Percentiles rank a stretch among this genome's conserved stretches.
Conservation (phyloP, 1,140 invertebrate genomes). For the Leptonema lineaticorne region DNA sequence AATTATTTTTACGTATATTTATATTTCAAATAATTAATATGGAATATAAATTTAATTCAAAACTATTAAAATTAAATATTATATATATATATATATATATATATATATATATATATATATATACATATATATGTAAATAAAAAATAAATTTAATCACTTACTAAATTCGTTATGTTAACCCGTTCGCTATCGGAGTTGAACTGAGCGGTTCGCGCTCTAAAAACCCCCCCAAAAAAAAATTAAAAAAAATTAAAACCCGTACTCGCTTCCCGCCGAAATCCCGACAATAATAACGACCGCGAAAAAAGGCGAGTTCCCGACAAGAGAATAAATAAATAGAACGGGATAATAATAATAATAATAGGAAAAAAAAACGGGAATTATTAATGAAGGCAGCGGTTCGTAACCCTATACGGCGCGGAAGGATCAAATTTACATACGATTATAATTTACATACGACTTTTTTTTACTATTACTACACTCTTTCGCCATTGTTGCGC, state of each 20-base stretch:
- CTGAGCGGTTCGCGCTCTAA: neutral
- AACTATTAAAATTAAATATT: too few species aligned
- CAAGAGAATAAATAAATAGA: neutral
- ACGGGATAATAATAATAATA: too few species aligned
- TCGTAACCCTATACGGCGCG: neutral
- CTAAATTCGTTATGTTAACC: slow-evolving; percentile 5
- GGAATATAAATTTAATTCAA: too few species aligned
- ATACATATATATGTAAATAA: neutral
- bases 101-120: neutral
- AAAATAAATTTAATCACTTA: slow-evolving; percentile 1
- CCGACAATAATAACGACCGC: neutral
- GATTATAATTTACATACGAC: slow-evolving; percentile 41
- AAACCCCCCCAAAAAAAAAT: neutral
- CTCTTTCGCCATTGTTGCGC: neutral
- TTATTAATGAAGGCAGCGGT: slow-evolving; percentile 10
- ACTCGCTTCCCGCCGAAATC: neutral
- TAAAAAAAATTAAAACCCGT: neutral
- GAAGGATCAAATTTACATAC: slow-evolving; percentile 41
- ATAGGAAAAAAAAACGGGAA: slow-evolving; percentile 11
- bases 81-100: too few species aligned
- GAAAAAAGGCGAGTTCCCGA: neutral
- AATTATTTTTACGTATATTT: too few species aligned
- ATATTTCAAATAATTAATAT: too few species aligned
- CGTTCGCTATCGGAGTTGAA: slow-evolving; percentile 3
- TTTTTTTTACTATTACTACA: slow-evolving; percentile 32